Evolutionary conservation across 2,888 invertebrate genomes (phyloP).

Genomic region (Pyrochroa serraticornis): DNA sequence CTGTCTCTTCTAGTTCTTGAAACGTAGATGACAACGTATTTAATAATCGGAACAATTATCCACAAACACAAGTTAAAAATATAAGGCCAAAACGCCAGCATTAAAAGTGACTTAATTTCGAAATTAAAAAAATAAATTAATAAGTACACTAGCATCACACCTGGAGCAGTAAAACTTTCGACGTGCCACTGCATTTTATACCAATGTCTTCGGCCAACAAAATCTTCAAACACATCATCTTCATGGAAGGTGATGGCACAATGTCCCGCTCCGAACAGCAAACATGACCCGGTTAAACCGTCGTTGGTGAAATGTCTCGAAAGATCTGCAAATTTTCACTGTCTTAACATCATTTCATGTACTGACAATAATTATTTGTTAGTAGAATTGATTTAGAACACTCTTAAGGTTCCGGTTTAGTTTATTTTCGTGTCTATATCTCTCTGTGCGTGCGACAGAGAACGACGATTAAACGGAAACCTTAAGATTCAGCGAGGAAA

Average conservation of each 20-base stretch:
- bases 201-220: slow-evolving; percentile 61
- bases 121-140: slow-evolving; percentile 35
- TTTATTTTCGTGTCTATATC: too few species aligned
- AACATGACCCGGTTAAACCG: slow-evolving; percentile 60
- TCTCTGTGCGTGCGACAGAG: too few species aligned
- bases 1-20: slow-evolving; percentile 9
- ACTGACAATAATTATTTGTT: too few species aligned
- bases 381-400: too few species aligned
- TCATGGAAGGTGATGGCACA: slow-evolving; percentile 61
- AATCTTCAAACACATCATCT: slow-evolving; percentile 59
- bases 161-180: slow-evolving; percentile 57
- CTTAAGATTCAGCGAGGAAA: too few species aligned
- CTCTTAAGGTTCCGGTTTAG: too few species aligned
- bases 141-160: slow-evolving; percentile 53
- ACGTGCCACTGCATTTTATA: slow-evolving; percentile 60
- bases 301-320: slow-evolving; percentile 54
- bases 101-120: slow-evolving; percentile 34
- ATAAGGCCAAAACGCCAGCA: slow-evolving; percentile 32
- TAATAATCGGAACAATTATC: slow-evolving; percentile 33
- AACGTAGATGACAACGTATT: slow-evolving; percentile 25
- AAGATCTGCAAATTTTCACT: slow-evolving; percentile 42
- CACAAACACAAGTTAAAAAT: slow-evolving; percentile 36
- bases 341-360: too few species aligned
- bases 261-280: slow-evolving; percentile 61
- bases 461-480: too few species aligned